These are phyloP conservation scores for Eonycteris spelaea DNA, from an alignment of 2,113 vertebrate genomes.

Conservation along the genomic window DNA sequence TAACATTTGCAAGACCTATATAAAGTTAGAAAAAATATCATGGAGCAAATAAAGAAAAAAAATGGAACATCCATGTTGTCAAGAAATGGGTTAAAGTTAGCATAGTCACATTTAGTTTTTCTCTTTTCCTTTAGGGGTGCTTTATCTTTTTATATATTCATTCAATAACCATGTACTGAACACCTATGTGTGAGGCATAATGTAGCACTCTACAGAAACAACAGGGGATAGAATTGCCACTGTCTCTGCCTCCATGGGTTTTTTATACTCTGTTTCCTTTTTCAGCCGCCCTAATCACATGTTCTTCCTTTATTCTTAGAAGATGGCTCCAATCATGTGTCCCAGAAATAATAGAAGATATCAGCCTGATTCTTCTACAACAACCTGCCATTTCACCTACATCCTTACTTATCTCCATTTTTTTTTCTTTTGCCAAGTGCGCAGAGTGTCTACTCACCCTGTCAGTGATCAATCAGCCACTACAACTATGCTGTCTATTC, in stretches of 20 bases:
- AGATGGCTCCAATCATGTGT: neutral
- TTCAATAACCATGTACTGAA: neutral
- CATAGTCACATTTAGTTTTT: neutral
- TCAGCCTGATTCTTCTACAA: neutral
- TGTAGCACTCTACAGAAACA: neutral
- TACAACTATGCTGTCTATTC: neutral
- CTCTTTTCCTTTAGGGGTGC: neutral
- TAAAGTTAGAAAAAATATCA: neutral
- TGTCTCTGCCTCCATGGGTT: neutral
- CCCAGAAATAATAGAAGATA: neutral
- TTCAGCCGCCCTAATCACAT: neutral
- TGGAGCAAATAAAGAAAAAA: neutral
- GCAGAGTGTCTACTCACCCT: neutral
- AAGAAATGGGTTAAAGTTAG: neutral
- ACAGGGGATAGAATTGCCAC: neutral
- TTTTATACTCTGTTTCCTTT: neutral
- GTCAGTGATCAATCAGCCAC: neutral
- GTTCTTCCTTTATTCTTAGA: neutral
- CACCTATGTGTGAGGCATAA: accelerated
- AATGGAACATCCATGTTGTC: neutral
- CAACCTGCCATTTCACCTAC: neutral
- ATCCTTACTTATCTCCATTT: neutral
- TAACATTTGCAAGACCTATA: neutral
- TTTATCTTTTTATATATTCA: neutral
- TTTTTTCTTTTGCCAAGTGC: neutral